phyloP scores from a whole-genome alignment of 2,797 vertebrate genomes.

The Eremophila alpestris region DNA sequence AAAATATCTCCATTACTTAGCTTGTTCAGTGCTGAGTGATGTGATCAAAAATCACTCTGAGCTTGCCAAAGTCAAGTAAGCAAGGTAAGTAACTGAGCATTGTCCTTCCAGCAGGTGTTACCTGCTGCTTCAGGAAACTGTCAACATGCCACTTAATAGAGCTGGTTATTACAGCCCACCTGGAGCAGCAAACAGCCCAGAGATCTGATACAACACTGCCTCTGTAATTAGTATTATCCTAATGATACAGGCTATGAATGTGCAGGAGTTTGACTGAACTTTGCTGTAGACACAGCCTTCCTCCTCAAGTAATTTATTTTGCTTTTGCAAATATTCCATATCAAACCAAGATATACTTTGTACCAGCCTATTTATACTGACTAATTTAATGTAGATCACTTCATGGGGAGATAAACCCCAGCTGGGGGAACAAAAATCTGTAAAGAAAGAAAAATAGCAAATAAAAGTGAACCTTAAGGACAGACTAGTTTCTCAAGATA shows the following conservation, averaged over 20 bases:
- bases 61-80: not conserved
- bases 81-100: not conserved
- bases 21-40: not conserved
- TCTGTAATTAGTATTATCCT: not conserved
- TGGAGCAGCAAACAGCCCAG: not conserved
- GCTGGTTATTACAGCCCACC: not conserved
- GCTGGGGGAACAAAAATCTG: not conserved
- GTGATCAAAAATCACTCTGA: not conserved
- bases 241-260: not conserved
- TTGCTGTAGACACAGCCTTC: not conserved
- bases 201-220: not conserved
- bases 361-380: not conserved
- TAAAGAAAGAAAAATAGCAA: not conserved
- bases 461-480: not conserved
- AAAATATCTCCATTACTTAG: not conserved
- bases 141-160: accelerated
- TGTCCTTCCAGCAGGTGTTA: not conserved
- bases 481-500: not conserved
- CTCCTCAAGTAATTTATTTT: not conserved
- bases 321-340: not conserved
- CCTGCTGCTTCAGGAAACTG: not conserved
- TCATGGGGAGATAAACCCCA: not conserved
- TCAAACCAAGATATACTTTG: not conserved
- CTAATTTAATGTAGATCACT: not conserved
- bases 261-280: not conserved